These are phyloP conservation scores for Erynnis tages DNA, from an alignment of 2,888 invertebrate species.

Conservation along the genomic window DNA sequence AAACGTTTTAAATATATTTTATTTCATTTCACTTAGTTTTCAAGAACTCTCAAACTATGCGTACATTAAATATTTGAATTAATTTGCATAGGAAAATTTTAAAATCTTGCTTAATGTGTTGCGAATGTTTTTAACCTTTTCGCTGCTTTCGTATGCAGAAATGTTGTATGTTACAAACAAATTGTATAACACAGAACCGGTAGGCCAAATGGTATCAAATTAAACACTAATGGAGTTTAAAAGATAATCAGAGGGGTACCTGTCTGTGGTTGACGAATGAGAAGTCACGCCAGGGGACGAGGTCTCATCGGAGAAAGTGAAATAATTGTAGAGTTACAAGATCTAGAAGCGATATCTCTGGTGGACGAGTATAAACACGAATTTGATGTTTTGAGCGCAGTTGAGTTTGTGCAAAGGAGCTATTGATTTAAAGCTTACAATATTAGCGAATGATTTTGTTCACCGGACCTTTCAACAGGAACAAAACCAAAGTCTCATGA, in stretches of 20 bases:
- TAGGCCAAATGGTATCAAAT: slow-evolving; percentile 67
- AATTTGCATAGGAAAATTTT: not conserved
- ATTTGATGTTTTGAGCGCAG: slow-evolving; percentile 9
- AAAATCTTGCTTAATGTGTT: slow-evolving; percentile 18
- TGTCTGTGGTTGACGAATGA: slow-evolving; percentile 71
- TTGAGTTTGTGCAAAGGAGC: too few relatives aligned
- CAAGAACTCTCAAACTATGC: too few relatives aligned
- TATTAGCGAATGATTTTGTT: too few relatives aligned
- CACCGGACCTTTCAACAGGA: too few relatives aligned
- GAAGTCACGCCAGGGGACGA: slow-evolving; percentile 55
- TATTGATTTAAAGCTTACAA: too few relatives aligned
- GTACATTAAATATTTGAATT: too few relatives aligned
- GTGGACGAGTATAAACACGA: not conserved
- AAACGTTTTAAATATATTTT: too few relatives aligned
- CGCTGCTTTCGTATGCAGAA: slow-evolving; percentile 25
- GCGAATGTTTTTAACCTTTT: slow-evolving; percentile 20
- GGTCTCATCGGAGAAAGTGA: slow-evolving; percentile 73
- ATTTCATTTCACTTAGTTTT: too few relatives aligned
- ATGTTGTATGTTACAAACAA: slow-evolving; percentile 37
- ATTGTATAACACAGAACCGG: slow-evolving; percentile 66
- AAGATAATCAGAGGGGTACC: slow-evolving; percentile 66
- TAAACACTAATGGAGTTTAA: slow-evolving; percentile 71
- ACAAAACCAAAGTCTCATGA: too few relatives aligned
- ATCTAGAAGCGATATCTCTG: slow-evolving; percentile 35
- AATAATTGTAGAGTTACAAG: slow-evolving; percentile 41